These are phyloP conservation scores for Pachypanchax playfairii DNA, from an alignment of 2,113 vertebrate species.

Conservation along the genomic window DNA sequence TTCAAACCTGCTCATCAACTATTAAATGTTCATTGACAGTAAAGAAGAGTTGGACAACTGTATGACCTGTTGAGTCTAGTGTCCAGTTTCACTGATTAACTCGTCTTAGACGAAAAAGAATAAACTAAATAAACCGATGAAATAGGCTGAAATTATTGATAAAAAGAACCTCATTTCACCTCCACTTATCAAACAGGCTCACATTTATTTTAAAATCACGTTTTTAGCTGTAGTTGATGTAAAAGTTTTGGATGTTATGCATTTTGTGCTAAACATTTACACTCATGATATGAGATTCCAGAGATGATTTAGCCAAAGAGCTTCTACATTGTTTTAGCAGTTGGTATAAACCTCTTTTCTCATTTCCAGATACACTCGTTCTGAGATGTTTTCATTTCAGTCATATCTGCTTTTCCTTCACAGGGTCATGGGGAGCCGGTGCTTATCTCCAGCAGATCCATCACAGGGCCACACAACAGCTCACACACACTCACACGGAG, in stretches of 20 bases:
- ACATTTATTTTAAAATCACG: background rate
- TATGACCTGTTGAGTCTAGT: background rate
- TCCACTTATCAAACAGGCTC: conserved; percentile 1
- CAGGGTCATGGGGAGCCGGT: too few species aligned
- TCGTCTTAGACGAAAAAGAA: conserved; percentile 12
- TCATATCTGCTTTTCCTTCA: too few species aligned
- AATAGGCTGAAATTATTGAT: background rate
- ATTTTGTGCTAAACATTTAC: background rate
- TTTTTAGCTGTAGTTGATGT: background rate
- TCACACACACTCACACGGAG: too few species aligned
- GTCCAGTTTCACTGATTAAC: conserved; percentile 35
- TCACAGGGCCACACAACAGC: too few species aligned
- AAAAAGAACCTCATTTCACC: conserved; percentile 7
- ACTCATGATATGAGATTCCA: background rate
- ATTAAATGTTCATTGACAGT: background rate
- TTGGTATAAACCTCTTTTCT: too few species aligned
- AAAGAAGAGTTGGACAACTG: conserved; percentile 2
- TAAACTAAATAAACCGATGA: conserved; percentile 33
- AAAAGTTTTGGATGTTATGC: background rate
- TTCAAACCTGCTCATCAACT: background rate
- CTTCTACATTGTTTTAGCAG: too few species aligned
- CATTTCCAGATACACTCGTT: too few species aligned
- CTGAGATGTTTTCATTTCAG: too few species aligned
- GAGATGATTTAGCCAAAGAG: too few species aligned
- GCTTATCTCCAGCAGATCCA: too few species aligned